phyloP scores from a whole-genome alignment of 2,888 invertebrate genomes.

The Catocala sponsa region DNA sequence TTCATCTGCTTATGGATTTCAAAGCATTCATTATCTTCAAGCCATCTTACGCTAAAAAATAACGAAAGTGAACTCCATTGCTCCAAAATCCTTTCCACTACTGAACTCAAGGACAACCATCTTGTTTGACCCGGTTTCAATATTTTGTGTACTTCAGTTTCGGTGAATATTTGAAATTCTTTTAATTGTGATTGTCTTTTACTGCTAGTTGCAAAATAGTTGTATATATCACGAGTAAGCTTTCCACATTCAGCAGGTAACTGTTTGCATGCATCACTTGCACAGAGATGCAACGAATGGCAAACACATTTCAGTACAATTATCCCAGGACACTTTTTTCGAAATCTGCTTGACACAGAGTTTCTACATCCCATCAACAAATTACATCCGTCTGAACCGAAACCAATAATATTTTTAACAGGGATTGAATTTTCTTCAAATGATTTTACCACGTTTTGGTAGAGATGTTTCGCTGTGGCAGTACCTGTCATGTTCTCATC shows the following conservation, averaged over 20 bases:
- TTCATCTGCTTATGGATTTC: slow-evolving; percentile 22
- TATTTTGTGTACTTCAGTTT: slow-evolving; percentile 27
- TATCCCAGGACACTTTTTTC: slow-evolving; percentile 22
- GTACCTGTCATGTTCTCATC: not conserved
- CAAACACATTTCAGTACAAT: slow-evolving; percentile 26
- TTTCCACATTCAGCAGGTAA: slow-evolving; percentile 7
- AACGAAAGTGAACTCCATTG: slow-evolving; percentile 22
- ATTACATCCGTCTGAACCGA: slow-evolving; percentile 38
- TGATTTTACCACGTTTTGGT: slow-evolving; percentile 7
- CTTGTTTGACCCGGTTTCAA: slow-evolving; percentile 23
- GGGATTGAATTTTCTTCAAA: slow-evolving; percentile 17
- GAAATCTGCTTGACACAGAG: slow-evolving; percentile 30
- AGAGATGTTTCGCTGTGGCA: slow-evolving; percentile 10
- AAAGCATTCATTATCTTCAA: slow-evolving; percentile 22
- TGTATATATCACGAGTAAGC: no score
- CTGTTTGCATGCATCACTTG: slow-evolving; percentile 27
- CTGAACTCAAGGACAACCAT: slow-evolving; percentile 21
- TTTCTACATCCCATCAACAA: slow-evolving; percentile 39
- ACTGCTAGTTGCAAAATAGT: no score
- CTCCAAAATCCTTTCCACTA: slow-evolving; percentile 21
- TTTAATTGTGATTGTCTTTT: no score
- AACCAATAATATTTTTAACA: slow-evolving; percentile 33
- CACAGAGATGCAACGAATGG: slow-evolving; percentile 12
- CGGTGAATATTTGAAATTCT: slow-evolving; percentile 29
- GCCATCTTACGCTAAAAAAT: slow-evolving; percentile 20